A percentile compares a stretch with the other conserved stretches of the same genome.
These are phyloP conservation scores for Botia almorhae DNA, from an alignment of 2,797 vertebrate species.

Conservation along the genomic window DNA sequence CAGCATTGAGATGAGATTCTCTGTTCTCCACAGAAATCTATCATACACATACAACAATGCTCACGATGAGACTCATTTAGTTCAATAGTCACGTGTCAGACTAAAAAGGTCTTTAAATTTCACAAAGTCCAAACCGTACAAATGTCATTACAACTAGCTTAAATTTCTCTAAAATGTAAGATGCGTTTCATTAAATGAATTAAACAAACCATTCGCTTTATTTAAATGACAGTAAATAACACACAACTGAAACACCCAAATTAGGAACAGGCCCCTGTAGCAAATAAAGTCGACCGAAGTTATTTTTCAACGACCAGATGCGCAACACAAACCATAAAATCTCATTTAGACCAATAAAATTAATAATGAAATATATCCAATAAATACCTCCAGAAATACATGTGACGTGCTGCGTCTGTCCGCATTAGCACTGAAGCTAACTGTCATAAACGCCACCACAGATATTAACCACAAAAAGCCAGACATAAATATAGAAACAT, in stretches of 20 bases:
- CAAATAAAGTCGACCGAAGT: background rate
- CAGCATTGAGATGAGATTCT: background rate
- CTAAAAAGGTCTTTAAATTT: too few relatives aligned
- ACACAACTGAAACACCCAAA: background rate
- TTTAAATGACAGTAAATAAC: background rate
- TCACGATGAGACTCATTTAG: background rate
- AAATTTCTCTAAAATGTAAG: background rate
- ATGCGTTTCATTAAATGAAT: background rate
- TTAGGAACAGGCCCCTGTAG: background rate
- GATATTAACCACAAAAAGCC: background rate
- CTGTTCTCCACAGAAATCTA: background rate
- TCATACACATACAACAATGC: background rate
- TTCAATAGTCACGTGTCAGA: background rate
- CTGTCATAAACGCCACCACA: slow-evolving; percentile 9
- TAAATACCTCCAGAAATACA: background rate
- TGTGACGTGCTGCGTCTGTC: background rate
- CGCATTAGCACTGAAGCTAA: slow-evolving; percentile 3
- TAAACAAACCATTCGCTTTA: background rate
- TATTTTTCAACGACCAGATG: background rate
- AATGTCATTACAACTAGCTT: background rate
- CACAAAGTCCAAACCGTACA: background rate
- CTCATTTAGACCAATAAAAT: too few relatives aligned
- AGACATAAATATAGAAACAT: background rate
- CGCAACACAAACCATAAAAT: background rate
- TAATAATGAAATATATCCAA: too few relatives aligned